Evolutionary conservation across 2,888 invertebrate species (phyloP).

Genomic region (Stenchaetothrips biformis): DNA sequence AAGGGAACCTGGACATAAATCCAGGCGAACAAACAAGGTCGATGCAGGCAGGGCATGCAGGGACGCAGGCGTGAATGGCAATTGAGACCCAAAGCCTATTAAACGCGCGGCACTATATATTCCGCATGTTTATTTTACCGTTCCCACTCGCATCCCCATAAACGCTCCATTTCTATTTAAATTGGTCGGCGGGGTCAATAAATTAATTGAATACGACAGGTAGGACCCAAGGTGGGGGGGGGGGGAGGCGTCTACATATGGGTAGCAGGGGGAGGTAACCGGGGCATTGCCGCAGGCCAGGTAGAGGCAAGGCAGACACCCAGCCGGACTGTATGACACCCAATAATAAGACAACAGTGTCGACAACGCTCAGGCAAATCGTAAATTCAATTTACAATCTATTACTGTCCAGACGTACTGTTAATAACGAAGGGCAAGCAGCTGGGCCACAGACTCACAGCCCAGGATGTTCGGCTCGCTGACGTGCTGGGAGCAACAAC

Average conservation of each 20-base stretch:
- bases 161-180: constrained; percentile 22
- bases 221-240: background rate
- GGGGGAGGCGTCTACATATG: background rate
- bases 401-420: background rate
- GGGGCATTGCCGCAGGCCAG: background rate
- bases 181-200: constrained; percentile 9
- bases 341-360: background rate
- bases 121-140: constrained; percentile 21
- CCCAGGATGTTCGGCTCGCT: no score
- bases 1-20: no score
- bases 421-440: no score
- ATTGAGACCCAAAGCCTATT: background rate
- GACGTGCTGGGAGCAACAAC: no score
- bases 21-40: no score
- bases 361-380: background rate
- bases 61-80: background rate
- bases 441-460: no score
- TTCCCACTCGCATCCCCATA: background rate
- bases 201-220: constrained; percentile 20
- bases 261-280: background rate
- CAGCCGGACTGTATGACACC: background rate
- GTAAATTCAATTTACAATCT: constrained; percentile 8
- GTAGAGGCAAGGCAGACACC: background rate
- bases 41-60: no score
- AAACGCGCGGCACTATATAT: background rate